Evolutionary conservation across 2,888 invertebrate species (phyloP), one percentile per base, ranked within the genome.

Genomic region (Hirtodrosophila trivittata): DNA sequence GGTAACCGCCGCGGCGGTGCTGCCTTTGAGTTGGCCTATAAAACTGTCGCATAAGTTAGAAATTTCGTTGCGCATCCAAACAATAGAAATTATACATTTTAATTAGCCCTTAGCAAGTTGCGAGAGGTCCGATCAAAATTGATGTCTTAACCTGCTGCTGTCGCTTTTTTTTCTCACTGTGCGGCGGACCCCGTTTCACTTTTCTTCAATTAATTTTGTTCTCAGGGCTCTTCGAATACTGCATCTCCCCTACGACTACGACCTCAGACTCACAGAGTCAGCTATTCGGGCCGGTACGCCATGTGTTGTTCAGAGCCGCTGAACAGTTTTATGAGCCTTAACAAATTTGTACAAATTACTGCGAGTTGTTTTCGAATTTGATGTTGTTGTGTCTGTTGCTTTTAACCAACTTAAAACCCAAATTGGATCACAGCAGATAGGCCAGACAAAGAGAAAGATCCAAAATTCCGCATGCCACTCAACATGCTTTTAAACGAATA

Each of bases 31-130:
- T 50, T 50, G 35, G 49, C 63, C 74, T 57, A 83, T 87, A 87
- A 87, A 83, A 83, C 81, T 85, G 83, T 83, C 83, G 86, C 74
- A 83, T 83, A 83, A 83, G 71, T 83, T 66, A 85, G 49, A 73
- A 71, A 74, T 76, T 72, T 69, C 75, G 72, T 75, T 71, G 71
- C 75, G 75, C 75, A 59, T 14, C 14, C 46, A 37, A 54, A 73
- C 77, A 78, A 75, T 75, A 38, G 41, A 56, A 71, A 59, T 54
- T 77, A 75, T 70, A 71, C 76, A 80, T 86, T 73, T 83, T 69
- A 73, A 73, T 80, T 75, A 75, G 39, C 12, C 33, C 42, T 32
- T 14, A n/a, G 18, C 43, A 14, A 37, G 9, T n/a, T n/a, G 28
- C 26, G 28, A 26, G 21, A 37, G 9, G 13, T n/a, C 37, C 26